A percentile compares a stretch with the other conserved stretches of the same genome.
phyloP scores from a whole-genome alignment of 2,888 invertebrate genomes.

The Epistrophella euchroma region DNA sequence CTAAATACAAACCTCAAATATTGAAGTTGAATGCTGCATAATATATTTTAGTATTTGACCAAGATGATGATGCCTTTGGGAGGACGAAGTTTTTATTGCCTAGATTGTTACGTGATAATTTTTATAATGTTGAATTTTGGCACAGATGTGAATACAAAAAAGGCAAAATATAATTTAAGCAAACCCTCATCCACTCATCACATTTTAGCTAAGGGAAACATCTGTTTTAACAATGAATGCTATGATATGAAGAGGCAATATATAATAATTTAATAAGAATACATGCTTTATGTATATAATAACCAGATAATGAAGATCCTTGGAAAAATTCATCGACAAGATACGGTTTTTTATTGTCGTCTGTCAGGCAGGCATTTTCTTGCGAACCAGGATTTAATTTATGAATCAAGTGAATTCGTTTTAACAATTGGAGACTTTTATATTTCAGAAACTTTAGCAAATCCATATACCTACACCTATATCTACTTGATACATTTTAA shows the following conservation, averaged over 20 bases:
- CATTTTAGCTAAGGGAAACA: constrained; percentile 1
- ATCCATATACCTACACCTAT: no score
- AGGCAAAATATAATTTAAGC: not conserved
- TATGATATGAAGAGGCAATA: constrained; percentile 1
- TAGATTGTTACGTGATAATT: constrained; percentile 19
- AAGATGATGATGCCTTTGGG: constrained; percentile 6
- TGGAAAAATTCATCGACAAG: not conserved
- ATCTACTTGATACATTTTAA: no score
- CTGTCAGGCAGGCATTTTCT: no score
- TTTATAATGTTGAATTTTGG: constrained; percentile 1
- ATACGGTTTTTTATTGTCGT: no score
- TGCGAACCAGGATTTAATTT: no score
- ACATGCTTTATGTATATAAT: not conserved
- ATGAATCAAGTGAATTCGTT: no score
- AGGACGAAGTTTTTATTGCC: not conserved
- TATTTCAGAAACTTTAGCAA: no score
- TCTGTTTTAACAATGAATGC: not conserved
- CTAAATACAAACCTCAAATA: not conserved
- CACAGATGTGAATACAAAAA: not conserved
- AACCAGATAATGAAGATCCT: not conserved
- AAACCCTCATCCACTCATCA: not conserved
- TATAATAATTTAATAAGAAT: constrained; percentile 12
- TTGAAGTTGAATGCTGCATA: not conserved
- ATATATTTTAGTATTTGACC: constrained; percentile 3
- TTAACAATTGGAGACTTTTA: no score